Conservation (phyloP, 2,113 vertebrate genomes). For the Oriolus oriolus region DNA sequence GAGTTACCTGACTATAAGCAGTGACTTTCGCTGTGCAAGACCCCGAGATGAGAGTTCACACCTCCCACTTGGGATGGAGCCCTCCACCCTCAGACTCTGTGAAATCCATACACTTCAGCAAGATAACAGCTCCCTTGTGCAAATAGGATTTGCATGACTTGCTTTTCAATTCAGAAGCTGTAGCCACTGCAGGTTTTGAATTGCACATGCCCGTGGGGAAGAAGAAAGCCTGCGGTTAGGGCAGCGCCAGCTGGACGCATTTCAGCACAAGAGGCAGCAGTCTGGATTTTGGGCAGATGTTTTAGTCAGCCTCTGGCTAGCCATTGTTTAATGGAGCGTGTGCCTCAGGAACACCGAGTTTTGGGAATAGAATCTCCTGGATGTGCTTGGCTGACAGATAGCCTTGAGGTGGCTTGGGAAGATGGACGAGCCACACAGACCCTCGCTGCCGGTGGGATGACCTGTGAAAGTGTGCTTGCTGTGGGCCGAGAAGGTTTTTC, state of each 20-base stretch:
- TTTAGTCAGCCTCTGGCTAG: neutral
- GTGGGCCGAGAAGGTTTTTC: neutral
- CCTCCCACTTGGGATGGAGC: neutral
- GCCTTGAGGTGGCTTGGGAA: neutral
- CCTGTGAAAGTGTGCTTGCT: fast-evolving
- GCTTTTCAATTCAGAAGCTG: neutral
- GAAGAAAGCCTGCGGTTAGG: neutral
- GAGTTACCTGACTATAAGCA: neutral
- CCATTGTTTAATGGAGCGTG: neutral
- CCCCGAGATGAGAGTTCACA: fast-evolving
- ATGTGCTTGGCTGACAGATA: neutral
- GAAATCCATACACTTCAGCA: neutral
- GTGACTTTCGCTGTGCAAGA: neutral
- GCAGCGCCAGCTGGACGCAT: neutral
- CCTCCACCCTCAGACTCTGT: fast-evolving
- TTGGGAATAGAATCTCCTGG: neutral
- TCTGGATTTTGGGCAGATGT: neutral
- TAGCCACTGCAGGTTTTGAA: neutral
- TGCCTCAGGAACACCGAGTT: fast-evolving
- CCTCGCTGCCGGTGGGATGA: neutral
- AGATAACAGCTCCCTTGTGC: neutral
- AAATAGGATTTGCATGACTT: neutral
- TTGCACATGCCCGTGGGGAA: neutral
- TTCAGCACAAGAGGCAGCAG: neutral
- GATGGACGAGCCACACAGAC: neutral